Evolutionary conservation across 2,888 invertebrate species (phyloP), one percentile per base, ranked within the genome.

Genomic region (Limnephilus auricula): DNA sequence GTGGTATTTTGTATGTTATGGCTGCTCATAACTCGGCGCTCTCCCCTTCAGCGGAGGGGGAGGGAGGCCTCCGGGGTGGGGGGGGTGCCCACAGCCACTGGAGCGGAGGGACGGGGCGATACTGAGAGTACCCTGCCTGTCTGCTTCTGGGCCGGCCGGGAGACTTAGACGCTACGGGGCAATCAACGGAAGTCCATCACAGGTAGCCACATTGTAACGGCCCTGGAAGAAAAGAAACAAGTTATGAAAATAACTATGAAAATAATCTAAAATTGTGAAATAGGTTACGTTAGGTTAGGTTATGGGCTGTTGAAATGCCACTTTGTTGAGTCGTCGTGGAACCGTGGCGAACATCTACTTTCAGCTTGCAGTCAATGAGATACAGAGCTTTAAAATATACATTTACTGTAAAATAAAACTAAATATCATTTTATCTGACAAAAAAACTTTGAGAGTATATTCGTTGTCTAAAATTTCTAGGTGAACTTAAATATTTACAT

Each of bases 1-100:
- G 93, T 92, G 79, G 93, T 90, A 90, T 93, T 93, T 80, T 93
- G 93, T 78, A 92, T 91, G 89, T 93, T 92, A 79, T 91, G 91
- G 92, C 92, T 92, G 86, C 91, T 93, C 93, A 93, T 93, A 91
- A 91, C 93, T 89, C 78, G 34, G 79, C 84, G 90, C 90, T 50
- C 84, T 78, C 89, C 90, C 83, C 85, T 85, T 78, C 87, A 10
- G 25, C 65, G 90, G 85, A 87, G 86, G 86, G 50, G 50, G 86
- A 31, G 86, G 86, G 32, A 34, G 78, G 79, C 89, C 79, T 32
- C 34, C 30, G 79, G 89, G 65, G 87, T 50, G 65, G 31, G 87
- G 87, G 65, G 87, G 50, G 87, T 18, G 65, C 31, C 50, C 50
- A 65, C 50, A 5, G 50, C 50, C 50, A 65, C 65, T 31, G 87